Conservation (phyloP, 1,140 invertebrate species). For the Lasaia peninsularis region DNA sequence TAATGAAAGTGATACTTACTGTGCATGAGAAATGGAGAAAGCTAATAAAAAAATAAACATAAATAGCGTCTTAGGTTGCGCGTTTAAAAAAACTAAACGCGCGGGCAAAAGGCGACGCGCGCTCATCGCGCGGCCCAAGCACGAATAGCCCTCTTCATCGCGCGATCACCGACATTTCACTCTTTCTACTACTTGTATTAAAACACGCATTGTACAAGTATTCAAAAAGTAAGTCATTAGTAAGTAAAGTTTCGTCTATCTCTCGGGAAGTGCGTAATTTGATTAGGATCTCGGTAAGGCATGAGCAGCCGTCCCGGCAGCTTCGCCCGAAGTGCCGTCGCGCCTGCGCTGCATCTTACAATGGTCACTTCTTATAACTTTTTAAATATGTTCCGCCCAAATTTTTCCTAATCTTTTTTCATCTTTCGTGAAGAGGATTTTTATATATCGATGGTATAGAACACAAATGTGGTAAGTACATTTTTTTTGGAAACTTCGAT, state of each 20-base stretch:
- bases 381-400: conserved; percentile 30
- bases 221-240: conserved; percentile 8
- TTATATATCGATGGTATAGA: no score
- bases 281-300: conserved; percentile 22
- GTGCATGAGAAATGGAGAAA: conserved; percentile 41
- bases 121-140: conserved; percentile 56
- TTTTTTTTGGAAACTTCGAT: no score
- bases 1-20: conserved; percentile 41
- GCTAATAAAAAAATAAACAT: conserved; percentile 42
- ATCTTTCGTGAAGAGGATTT: conserved; percentile 8
- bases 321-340: conserved; percentile 59
- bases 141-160: conserved; percentile 44
- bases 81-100: conserved; percentile 40
- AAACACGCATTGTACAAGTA: not conserved
- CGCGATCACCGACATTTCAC: conserved; percentile 42
- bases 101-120: conserved; percentile 45
- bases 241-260: conserved; percentile 5
- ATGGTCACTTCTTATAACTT: conserved; percentile 29
- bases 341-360: conserved; percentile 59
- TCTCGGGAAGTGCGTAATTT: conserved; percentile 3
- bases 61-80: conserved; percentile 30
- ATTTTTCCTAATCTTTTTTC: conserved; percentile 15
- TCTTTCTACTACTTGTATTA: conserved; percentile 19
- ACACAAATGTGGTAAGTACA: no score
- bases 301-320: conserved; percentile 52